A percentile compares a stretch with the other conserved stretches of the same genome.
Evolutionary conservation across 2,888 invertebrate genomes (phyloP).

Genomic region (Trichopoda pennipes): DNA sequence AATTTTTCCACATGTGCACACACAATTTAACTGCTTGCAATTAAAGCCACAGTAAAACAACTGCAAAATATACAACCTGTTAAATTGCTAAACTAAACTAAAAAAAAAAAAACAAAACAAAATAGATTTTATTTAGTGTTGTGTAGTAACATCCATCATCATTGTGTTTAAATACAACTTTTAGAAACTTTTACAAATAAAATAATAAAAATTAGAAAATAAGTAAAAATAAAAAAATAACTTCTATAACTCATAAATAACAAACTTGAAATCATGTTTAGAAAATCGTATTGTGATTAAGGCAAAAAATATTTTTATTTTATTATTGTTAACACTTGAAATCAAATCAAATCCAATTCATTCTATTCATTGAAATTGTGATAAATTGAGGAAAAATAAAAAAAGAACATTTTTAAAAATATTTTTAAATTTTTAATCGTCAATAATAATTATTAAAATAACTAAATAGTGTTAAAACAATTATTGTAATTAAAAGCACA

Average conservation of each 20-base stretch:
- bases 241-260: no score
- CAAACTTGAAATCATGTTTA: not conserved
- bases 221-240: no score
- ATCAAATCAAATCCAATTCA: not conserved
- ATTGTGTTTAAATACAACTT: conserved; percentile 52
- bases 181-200: conserved; percentile 55
- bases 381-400: conserved; percentile 19
- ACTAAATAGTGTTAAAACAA: conserved; percentile 9
- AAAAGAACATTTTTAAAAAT: not conserved
- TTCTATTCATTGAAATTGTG: conserved; percentile 6
- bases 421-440: not conserved
- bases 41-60: not conserved
- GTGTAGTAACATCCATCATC: conserved; percentile 25
- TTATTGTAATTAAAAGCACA: conserved; percentile 30
- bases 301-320: conserved; percentile 3
- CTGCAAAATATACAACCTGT: not conserved
- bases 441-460: not conserved
- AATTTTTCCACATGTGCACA: conserved; percentile 77
- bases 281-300: conserved; percentile 14
- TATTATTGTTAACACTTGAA: conserved; percentile 9
- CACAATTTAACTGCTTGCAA: conserved; percentile 68
- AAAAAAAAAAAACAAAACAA: conserved; percentile 4
- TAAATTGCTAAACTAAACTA: not conserved
- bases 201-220: not conserved
- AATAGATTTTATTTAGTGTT: conserved; percentile 38